Evolutionary conservation across 2,113 vertebrate genomes (phyloP).

Genomic region (Corythaixoides concolor): DNA sequence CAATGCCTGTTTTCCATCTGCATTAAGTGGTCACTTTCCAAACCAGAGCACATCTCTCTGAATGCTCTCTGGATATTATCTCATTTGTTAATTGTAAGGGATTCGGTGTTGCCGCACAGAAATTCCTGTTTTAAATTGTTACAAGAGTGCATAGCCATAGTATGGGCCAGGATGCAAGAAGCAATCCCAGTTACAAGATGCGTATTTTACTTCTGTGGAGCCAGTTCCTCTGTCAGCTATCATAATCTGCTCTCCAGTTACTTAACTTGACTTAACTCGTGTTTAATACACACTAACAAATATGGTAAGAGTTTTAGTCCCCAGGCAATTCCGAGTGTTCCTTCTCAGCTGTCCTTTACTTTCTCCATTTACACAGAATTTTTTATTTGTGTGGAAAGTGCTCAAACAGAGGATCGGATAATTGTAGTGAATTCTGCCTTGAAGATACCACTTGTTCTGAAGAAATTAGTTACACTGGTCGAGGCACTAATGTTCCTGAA

Average conservation of each 20-base stretch:
- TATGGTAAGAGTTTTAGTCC: neutral
- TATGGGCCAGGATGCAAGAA: neutral
- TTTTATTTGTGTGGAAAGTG: neutral
- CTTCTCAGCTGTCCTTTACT: neutral
- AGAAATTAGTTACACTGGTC: neutral
- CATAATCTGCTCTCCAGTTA: neutral
- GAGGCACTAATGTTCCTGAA: neutral
- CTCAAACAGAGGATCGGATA: neutral
- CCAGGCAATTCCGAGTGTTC: neutral
- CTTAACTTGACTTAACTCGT: neutral
- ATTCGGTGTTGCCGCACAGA: neutral
- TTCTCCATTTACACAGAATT: neutral
- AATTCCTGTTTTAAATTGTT: neutral
- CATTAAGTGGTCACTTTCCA: neutral
- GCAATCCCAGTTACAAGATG: neutral
- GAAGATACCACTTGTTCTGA: neutral
- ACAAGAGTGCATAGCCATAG: neutral
- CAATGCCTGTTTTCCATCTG: neutral
- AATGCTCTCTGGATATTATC: neutral
- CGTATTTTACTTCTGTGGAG: neutral
- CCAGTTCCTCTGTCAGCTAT: neutral
- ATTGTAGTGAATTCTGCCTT: neutral
- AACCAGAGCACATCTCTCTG: neutral
- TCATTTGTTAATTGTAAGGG: neutral
- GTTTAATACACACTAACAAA: neutral